Conservation (phyloP, 2,888 invertebrate genomes). For the Epinotia nisella region DNA sequence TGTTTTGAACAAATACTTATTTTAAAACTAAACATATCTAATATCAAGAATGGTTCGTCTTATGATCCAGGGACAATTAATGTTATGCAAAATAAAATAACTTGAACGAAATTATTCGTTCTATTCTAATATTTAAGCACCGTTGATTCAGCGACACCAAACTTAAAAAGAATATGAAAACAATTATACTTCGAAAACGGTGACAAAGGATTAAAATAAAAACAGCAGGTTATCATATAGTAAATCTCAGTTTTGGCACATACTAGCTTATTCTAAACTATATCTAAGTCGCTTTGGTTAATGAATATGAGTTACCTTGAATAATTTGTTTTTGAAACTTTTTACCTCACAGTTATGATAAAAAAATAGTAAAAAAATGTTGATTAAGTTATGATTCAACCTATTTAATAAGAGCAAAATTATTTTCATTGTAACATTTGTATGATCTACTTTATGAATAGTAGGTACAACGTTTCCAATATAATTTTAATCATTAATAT, state of each 20-base stretch:
- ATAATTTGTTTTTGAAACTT: too few relatives aligned
- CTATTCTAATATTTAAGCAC: constrained; percentile 61
- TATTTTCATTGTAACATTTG: too few relatives aligned
- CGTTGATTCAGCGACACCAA: constrained; percentile 74
- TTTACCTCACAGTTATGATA: neutral
- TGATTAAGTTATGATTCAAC: too few relatives aligned
- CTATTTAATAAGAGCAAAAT: too few relatives aligned
- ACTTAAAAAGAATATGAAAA: constrained; percentile 53
- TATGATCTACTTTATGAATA: neutral
- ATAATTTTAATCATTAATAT: neutral
- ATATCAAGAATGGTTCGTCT: neutral
- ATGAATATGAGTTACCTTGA: neutral
- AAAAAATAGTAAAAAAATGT: neutral
- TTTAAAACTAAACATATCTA: neutral
- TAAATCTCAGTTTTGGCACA: constrained; percentile 35
- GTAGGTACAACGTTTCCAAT: neutral
- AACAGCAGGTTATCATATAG: constrained; percentile 46
- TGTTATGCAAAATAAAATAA: neutral
- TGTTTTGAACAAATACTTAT: too few relatives aligned
- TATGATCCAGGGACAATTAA: neutral
- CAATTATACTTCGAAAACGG: constrained; percentile 8
- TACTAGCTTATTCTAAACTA: constrained; percentile 32
- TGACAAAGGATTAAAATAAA: constrained; percentile 28
- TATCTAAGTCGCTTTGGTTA: constrained; percentile 13
- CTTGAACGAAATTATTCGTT: neutral